Conservation (phyloP, 2,888 invertebrate genomes). For the Chrysotoxum bicinctum region DNA sequence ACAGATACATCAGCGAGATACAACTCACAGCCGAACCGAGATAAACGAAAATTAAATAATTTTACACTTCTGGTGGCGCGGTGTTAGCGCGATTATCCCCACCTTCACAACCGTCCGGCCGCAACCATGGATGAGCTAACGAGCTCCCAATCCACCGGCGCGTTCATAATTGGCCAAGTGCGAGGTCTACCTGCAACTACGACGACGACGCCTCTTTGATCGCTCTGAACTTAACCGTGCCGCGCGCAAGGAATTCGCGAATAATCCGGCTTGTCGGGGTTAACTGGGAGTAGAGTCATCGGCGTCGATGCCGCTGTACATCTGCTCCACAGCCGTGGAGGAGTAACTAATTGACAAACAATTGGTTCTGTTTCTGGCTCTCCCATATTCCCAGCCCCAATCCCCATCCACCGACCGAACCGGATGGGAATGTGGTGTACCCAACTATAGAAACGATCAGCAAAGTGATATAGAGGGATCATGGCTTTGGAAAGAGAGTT, state of each 20-base stretch:
- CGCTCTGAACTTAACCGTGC: neutral
- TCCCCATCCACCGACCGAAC: neutral
- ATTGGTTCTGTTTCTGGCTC: slow-evolving; percentile 78
- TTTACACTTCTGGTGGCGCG: slow-evolving; percentile 70
- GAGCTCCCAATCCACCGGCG: slow-evolving; percentile 69
- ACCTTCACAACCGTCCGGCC: neutral
- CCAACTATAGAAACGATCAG: neutral
- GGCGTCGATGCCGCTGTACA: slow-evolving; percentile 40
- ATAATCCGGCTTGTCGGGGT: slow-evolving; percentile 48
- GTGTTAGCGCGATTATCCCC: slow-evolving; percentile 77
- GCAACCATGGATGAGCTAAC: slow-evolving; percentile 72
- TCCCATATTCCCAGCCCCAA: slow-evolving; percentile 2
- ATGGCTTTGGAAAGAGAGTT: slow-evolving; percentile 36
- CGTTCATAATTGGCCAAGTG: slow-evolving; percentile 74
- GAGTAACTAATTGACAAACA: slow-evolving; percentile 80
- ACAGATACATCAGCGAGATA: slow-evolving; percentile 48
- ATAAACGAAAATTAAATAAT: slow-evolving; percentile 73
- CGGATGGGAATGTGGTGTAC: slow-evolving; percentile 3
- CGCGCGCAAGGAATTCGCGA: slow-evolving; percentile 37
- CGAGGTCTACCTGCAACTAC: slow-evolving; percentile 42
- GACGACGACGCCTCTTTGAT: slow-evolving; percentile 39
- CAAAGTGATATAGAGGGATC: slow-evolving; percentile 35
- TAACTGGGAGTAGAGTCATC: slow-evolving; percentile 64
- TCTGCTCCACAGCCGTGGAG: slow-evolving; percentile 73
- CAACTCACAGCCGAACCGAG: slow-evolving; percentile 14